Evolutionary conservation across 2,113 vertebrate genomes (phyloP).

Genomic region (Ahaetulla prasina): DNA sequence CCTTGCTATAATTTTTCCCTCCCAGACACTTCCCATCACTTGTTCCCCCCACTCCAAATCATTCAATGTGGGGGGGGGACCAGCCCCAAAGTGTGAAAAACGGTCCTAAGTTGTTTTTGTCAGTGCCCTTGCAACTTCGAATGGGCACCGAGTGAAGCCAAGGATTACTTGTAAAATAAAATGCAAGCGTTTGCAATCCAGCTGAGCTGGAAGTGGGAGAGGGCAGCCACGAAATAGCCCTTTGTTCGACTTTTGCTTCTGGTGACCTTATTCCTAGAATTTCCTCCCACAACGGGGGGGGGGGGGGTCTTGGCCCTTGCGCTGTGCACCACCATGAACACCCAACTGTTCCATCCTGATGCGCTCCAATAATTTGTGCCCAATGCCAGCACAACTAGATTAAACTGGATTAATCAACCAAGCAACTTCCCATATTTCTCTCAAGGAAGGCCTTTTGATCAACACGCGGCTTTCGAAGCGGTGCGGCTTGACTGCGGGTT

Average conservation of each 20-base stretch:
- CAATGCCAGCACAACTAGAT: background rate
- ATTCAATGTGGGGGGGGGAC: too few relatives aligned
- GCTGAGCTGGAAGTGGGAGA: background rate
- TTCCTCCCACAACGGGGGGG: background rate
- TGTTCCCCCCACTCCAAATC: too few relatives aligned
- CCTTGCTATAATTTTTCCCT: too few relatives aligned
- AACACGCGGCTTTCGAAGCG: background rate
- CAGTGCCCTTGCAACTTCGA: too few relatives aligned
- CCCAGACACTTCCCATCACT: too few relatives aligned
- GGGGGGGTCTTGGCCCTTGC: background rate
- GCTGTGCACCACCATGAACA: background rate
- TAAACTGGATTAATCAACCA: background rate
- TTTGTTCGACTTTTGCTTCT: background rate
- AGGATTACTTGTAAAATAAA: too few relatives aligned
- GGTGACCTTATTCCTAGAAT: background rate
- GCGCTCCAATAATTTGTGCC: background rate
- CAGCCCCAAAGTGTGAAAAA: too few relatives aligned
- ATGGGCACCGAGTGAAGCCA: too few relatives aligned
- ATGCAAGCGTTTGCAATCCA: background rate
- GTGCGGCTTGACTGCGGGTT: too few relatives aligned
- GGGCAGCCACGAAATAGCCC: background rate
- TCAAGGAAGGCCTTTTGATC: background rate
- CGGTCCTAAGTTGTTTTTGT: too few relatives aligned
- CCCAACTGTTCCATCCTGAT: background rate
- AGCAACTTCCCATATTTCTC: background rate